Evolutionary conservation across 2,113 vertebrate genomes (phyloP), one percentile per base, ranked within the genome.

Genomic region (Emydocephalus ijimae): DNA sequence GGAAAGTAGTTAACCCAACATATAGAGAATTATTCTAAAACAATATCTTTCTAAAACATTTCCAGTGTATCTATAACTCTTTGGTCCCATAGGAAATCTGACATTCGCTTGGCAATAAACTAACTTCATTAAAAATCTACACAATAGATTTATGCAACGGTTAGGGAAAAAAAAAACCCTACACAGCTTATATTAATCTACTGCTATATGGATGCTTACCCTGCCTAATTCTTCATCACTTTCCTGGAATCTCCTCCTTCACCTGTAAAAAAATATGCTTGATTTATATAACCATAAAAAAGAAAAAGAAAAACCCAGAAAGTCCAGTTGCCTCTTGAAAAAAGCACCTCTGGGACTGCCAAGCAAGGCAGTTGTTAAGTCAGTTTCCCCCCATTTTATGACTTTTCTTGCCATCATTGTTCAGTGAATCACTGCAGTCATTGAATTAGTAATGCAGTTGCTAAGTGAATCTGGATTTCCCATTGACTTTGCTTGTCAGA

Each of bases 11-110:
- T 96, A 93, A 92, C 15, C 86, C 52, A 88, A 59, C 93, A 11
- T 94, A 96, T 93, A 94, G 64, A 95, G 59, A 95, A 96, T 85
- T 92, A 94, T 94, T 95, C 59, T 87, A 93, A 90, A 43, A 93
- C 94, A 94, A 89, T 88, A 94, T 94, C 91, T 93, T 12, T 11
- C 87, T 54, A 95, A 89, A 92, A 89, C n/a, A 90, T 4, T 18
- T 43, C 48, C 23, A 94, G 15, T 55, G 56, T 1, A 91, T 89
- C 0, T 3, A 91, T 85, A 7, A 59, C 95, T 26, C 50, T 87
- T 92, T 9, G 59, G 91, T 92, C 93, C 39, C 88, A 1, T 24
- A 20, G 24, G 95, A 94, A 23, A 29, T 5, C 26, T 29, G 3
- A 92, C 12, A 34, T 43, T 5, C 12, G 4, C 20, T 45, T 89